These are phyloP conservation scores for Yponomeuta plumbellus DNA, from an alignment of 2,888 invertebrate genomes.

Conservation along the genomic window DNA sequence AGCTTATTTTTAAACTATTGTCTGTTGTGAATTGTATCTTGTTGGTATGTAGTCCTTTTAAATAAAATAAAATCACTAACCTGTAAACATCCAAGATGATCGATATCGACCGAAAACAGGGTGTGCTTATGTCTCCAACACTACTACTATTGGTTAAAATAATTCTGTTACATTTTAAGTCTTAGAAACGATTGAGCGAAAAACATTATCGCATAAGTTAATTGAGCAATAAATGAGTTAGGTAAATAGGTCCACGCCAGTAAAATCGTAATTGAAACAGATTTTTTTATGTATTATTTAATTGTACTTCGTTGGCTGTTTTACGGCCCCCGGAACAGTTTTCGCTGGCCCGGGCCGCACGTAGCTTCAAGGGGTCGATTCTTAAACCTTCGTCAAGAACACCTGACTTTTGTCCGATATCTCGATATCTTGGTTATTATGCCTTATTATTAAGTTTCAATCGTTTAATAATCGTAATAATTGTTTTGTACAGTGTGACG, in stretches of 20 bases:
- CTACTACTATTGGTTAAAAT: no score
- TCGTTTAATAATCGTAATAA: no score
- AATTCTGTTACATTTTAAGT: no score
- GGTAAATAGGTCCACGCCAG: background rate
- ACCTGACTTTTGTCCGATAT: background rate
- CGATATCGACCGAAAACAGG: no score
- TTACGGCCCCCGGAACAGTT: background rate
- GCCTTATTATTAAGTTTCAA: background rate
- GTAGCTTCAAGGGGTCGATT: background rate
- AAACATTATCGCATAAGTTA: background rate
- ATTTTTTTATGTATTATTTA: background rate
- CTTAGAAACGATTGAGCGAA: background rate
- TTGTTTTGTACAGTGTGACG: no score
- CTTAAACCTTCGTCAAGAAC: background rate
- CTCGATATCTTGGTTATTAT: background rate
- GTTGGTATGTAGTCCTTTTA: no score
- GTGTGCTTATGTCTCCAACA: no score
- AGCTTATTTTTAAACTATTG: no score
- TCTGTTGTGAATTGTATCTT: no score
- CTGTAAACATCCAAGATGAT: no score
- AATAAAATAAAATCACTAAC: no score
- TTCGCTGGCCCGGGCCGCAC: background rate
- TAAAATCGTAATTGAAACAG: background rate
- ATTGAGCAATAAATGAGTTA: background rate
- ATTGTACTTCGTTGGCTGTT: background rate